These are phyloP conservation scores for Benitochromis conjunctus DNA, from an alignment of 2,113 vertebrate genomes.

Conservation along the genomic window DNA sequence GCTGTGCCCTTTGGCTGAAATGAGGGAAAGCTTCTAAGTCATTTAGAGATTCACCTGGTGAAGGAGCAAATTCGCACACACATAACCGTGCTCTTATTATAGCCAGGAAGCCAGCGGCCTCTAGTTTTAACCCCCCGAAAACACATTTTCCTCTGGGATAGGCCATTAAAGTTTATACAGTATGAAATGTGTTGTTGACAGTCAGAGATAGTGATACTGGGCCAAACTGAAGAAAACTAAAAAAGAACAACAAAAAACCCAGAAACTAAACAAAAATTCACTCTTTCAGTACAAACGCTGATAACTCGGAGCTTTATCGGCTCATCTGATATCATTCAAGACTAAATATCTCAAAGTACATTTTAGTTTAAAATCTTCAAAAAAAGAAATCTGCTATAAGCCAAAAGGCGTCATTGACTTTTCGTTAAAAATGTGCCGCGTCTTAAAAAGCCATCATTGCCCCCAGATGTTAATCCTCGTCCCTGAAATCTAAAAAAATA, in stretches of 20 bases:
- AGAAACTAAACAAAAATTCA: neutral
- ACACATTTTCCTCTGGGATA: neutral
- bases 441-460: neutral
- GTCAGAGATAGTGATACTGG: neutral
- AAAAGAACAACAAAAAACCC: neutral
- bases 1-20: slow-evolving; percentile 47
- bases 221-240: neutral
- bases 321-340: neutral
- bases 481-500: neutral
- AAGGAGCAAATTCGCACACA: neutral
- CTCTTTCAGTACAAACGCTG: neutral
- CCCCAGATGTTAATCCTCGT: neutral
- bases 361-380: neutral
- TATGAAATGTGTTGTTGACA: neutral
- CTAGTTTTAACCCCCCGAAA: neutral
- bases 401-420: neutral
- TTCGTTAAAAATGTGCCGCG: neutral
- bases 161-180: neutral
- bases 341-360: neutral
- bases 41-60: slow-evolving; percentile 38
- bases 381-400: neutral
- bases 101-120: neutral
- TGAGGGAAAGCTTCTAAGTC: slow-evolving; percentile 19
- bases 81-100: neutral
- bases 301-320: neutral